Evolutionary conservation across 2,113 vertebrate genomes (phyloP).

Genomic region (Aepyceros melampus): DNA sequence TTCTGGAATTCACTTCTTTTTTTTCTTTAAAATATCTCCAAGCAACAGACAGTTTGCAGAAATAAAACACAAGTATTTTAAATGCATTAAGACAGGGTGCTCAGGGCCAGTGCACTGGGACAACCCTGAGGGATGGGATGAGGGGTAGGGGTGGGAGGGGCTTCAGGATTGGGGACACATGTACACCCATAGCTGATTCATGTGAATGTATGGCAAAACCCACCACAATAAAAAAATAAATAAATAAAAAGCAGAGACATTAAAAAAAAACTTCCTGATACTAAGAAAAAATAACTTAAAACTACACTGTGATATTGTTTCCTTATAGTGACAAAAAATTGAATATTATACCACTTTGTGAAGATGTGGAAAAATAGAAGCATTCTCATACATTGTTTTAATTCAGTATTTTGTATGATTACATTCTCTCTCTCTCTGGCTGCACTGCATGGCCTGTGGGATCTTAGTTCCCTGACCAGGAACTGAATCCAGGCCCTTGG

Average conservation of each 20-base stretch:
- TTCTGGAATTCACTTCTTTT: not conserved
- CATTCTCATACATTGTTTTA: not conserved
- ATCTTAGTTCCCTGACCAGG: not conserved
- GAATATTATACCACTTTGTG: not conserved
- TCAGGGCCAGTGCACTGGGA: not conserved
- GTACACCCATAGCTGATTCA: not conserved
- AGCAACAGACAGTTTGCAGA: not conserved
- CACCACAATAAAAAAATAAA: not conserved
- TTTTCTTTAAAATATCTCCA: not conserved
- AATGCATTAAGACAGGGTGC: not conserved
- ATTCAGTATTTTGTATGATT: not conserved
- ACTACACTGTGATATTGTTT: not conserved
- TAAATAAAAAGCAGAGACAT: not conserved
- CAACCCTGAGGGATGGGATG: not conserved
- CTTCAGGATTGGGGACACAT: not conserved
- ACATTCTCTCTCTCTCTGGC: not conserved
- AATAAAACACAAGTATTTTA: not conserved
- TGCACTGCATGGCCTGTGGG: not conserved
- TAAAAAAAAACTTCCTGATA: not conserved
- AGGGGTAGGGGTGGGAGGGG: not conserved
- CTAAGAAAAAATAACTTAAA: not conserved
- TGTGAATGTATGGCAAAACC: not conserved
- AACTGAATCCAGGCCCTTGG: not conserved
- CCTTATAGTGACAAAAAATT: not conserved
- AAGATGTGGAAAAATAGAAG: not conserved